Conservation (phyloP, 2,888 invertebrate species). For the Cerceris ruficornis region DNA sequence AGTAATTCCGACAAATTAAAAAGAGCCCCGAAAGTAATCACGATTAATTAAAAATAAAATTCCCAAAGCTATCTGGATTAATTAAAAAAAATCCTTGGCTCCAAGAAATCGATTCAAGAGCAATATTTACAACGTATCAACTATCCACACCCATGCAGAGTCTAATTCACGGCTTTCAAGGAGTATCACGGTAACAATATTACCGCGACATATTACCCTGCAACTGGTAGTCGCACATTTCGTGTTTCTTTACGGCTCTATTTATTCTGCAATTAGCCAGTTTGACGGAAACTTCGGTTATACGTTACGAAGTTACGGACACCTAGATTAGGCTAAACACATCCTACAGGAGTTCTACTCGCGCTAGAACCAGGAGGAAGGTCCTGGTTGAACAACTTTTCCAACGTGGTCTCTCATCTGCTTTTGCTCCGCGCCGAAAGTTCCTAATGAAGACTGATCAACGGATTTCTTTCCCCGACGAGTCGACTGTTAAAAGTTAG, state of each 20-base stretch:
- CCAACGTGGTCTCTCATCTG: not conserved
- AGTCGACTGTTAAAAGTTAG: not conserved
- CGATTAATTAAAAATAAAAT: no score
- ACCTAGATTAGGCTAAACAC: slow-evolving; percentile 2
- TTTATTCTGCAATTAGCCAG: slow-evolving; percentile 35
- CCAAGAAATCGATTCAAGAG: not conserved
- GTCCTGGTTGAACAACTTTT: not conserved
- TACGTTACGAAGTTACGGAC: slow-evolving; percentile 28
- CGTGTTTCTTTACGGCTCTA: slow-evolving; percentile 3
- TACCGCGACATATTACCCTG: slow-evolving; percentile 1
- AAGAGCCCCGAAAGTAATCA: no score
- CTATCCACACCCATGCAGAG: not conserved
- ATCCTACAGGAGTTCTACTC: not conserved
- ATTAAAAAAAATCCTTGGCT: not conserved
- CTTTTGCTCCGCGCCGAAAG: not conserved
- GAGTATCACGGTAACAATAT: not conserved
- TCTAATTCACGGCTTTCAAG: not conserved
- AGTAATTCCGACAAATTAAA: no score
- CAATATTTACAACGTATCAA: not conserved
- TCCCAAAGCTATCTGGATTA: no score
- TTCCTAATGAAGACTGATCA: not conserved
- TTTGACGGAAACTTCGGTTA: slow-evolving; percentile 36
- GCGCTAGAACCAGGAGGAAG: not conserved
- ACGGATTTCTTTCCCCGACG: not conserved
- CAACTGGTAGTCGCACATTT: not conserved